phyloP scores from a whole-genome alignment of 2,888 invertebrate species.

The Aelia acuminata region DNA sequence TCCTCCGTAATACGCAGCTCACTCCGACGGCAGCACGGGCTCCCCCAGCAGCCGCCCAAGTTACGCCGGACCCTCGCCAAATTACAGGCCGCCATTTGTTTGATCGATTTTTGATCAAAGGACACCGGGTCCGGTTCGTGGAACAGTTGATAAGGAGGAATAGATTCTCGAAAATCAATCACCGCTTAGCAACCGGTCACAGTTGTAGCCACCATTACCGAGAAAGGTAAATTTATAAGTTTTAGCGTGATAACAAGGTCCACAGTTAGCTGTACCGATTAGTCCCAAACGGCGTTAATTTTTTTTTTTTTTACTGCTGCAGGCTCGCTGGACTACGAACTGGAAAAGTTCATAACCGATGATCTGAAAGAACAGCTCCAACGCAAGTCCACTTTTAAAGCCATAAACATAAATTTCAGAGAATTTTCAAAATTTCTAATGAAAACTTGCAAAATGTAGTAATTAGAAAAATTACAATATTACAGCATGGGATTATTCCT shows the following conservation, averaged over 20 bases:
- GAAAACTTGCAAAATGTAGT: background rate
- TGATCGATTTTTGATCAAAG: conserved; percentile 30
- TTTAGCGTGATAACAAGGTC: too few relatives aligned
- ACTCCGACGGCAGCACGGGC: background rate
- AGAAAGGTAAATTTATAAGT: background rate
- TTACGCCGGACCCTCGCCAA: background rate
- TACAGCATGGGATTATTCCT: too few relatives aligned
- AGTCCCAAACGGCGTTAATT: background rate
- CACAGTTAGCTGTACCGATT: background rate
- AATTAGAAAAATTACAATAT: background rate
- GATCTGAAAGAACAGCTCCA: background rate
- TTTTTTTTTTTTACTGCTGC: background rate
- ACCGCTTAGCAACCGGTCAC: background rate
- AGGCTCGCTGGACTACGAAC: background rate
- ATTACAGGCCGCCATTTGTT: conserved; percentile 32
- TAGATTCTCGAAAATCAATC: background rate
- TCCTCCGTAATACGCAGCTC: conserved; percentile 15
- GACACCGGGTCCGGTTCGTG: background rate
- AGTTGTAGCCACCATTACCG: background rate
- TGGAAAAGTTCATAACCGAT: background rate
- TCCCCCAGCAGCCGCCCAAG: background rate
- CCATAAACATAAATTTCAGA: too few relatives aligned
- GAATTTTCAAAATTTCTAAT: background rate
- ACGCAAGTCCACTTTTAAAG: too few relatives aligned
- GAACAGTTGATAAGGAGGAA: background rate